These are phyloP conservation scores for Silurus glanis DNA, from an alignment of 2,113 vertebrate genomes.

Conservation along the genomic window DNA sequence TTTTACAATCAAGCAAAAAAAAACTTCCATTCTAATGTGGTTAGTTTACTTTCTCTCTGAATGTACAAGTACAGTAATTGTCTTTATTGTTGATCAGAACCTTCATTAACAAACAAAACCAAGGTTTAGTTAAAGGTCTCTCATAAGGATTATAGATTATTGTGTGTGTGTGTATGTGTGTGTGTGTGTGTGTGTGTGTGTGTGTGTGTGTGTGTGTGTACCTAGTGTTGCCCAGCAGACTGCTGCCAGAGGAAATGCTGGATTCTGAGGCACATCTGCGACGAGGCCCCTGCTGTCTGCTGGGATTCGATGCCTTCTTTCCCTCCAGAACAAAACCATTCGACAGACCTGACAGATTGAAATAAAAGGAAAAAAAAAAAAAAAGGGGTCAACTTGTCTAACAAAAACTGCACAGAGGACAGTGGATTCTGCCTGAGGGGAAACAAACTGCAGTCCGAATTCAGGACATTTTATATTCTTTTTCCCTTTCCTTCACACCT, in stretches of 20 bases:
- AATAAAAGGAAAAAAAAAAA: slow-evolving; percentile 13
- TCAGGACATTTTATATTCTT: not conserved
- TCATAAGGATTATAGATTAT: not conserved
- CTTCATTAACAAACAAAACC: not conserved
- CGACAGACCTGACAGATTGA: slow-evolving; percentile 77
- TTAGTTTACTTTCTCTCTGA: not conserved
- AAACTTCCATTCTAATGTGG: not conserved
- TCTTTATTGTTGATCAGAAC: not conserved
- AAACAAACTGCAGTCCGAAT: slow-evolving; percentile 22
- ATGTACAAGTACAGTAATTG: not conserved
- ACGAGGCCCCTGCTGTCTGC: slow-evolving; percentile 80
- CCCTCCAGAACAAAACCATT: slow-evolving; percentile 82
- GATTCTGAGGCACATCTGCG: slow-evolving; percentile 94
- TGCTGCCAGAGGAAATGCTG: slow-evolving; percentile 91
- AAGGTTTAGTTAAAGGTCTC: not conserved
- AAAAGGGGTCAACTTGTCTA: slow-evolving; percentile 7
- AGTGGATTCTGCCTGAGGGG: slow-evolving; percentile 22
- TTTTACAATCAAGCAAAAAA: not conserved
- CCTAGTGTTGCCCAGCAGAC: slow-evolving; percentile 87
- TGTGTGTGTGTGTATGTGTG: slow-evolving; percentile 34
- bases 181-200: not conserved
- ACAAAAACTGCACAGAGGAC: slow-evolving; percentile 24
- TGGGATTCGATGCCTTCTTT: slow-evolving; percentile 72
- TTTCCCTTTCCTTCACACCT: not conserved
- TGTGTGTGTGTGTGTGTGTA: slow-evolving; percentile 57